Evolutionary conservation across 1,140 invertebrate genomes (phyloP).

Genomic region (Drosophila mayri): DNA sequence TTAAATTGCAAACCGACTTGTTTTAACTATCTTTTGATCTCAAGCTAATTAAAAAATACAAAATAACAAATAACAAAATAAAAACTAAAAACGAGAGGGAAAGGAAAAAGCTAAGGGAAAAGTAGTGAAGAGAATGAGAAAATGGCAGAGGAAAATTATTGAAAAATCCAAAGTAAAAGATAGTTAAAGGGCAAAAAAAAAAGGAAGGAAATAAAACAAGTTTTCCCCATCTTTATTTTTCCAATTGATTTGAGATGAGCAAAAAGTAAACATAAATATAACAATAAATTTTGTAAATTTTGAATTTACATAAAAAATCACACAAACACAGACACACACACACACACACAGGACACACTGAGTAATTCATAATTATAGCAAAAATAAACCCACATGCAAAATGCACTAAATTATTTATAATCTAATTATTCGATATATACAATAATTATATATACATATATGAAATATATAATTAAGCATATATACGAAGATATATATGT

Average conservation of each 20-base stretch:
- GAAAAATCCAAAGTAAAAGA: conserved; percentile 78
- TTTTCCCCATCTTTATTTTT: conserved; percentile 35
- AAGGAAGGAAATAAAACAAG: conserved; percentile 11
- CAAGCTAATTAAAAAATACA: conserved; percentile 58
- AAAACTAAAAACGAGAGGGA: conserved; percentile 16
- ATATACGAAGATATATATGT: conserved; percentile 17
- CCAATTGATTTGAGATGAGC: conserved; percentile 2
- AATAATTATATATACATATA: conserved; percentile 41
- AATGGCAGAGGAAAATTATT: conserved; percentile 18
- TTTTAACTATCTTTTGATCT: conserved; percentile 84
- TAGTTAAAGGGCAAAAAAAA: conserved; percentile 60
- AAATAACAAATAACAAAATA: conserved; percentile 17
- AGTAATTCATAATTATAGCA: conserved; percentile 57
- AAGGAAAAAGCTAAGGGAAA: conserved; percentile 13
- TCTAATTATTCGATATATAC: conserved; percentile 45
- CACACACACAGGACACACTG: too few species aligned
- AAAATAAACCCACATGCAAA: conserved; percentile 55
- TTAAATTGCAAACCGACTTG: conserved; percentile 38
- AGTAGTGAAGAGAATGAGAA: background rate
- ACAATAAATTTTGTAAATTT: conserved; percentile 81
- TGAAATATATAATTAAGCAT: conserved; percentile 24
- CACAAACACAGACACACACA: too few species aligned
- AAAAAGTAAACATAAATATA: conserved; percentile 57
- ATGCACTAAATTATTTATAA: conserved; percentile 65
- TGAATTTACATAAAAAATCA: conserved; percentile 71